These are phyloP conservation scores for Tachuris rubrigastra DNA, from an alignment of 2,113 vertebrate species.

Conservation along the genomic window DNA sequence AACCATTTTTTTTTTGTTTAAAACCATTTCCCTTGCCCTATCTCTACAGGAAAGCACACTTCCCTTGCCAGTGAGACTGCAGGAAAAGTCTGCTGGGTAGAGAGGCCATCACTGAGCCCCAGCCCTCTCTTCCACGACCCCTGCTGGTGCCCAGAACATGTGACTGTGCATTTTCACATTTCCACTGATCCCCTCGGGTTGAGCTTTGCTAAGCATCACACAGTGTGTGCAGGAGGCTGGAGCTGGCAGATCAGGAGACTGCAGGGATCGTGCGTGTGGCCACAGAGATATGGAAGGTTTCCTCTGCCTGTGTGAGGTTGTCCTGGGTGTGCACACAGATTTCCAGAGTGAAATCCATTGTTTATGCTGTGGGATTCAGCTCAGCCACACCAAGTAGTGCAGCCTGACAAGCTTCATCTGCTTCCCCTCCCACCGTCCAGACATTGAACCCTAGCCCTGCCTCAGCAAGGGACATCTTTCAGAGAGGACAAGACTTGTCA, in stretches of 20 bases:
- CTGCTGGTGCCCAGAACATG: not conserved
- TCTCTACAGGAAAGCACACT: not conserved
- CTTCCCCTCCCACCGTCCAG: not conserved
- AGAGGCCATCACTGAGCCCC: not conserved
- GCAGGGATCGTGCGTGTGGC: not conserved
- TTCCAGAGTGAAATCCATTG: not conserved
- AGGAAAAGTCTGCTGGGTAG: not conserved
- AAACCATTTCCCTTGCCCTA: not conserved
- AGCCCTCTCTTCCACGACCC: not conserved
- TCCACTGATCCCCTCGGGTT: rapidly evolving
- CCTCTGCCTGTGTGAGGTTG: rapidly evolving
- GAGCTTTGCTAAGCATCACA: not conserved
- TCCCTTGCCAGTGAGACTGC: not conserved
- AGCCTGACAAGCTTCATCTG: not conserved
- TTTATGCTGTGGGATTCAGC: not conserved
- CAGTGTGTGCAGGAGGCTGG: rapidly evolving
- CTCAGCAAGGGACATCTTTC: not conserved
- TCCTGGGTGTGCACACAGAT: rapidly evolving
- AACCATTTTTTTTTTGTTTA: not conserved
- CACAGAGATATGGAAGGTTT: not conserved
- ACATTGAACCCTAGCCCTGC: not conserved
- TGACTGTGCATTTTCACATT: not conserved
- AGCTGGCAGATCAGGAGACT: not conserved
- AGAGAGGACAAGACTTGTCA: not conserved
- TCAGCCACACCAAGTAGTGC: not conserved